Percentiles rank a stretch among this genome's conserved stretches.
Conservation (phyloP, 35 echinoderm and acorn worm genomes). For the Heliocidaris tuberculata region DNA sequence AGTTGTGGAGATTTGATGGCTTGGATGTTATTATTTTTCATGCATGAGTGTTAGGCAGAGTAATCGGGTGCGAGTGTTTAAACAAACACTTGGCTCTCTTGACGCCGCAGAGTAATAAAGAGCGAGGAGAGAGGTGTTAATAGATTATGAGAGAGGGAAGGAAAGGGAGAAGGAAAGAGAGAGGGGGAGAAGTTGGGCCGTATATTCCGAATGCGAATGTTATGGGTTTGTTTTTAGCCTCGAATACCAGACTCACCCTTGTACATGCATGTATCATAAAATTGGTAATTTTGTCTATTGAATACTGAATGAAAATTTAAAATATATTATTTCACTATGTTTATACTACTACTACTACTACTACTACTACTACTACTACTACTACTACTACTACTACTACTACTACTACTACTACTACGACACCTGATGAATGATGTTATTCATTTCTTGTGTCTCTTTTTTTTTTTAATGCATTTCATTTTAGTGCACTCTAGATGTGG, state of each 20-base stretch:
- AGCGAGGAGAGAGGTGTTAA: conserved; percentile 20
- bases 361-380: no score
- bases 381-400: no score
- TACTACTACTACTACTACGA: no score
- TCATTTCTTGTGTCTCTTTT: no score
- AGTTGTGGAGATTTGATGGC: background rate
- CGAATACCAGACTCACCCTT: background rate
- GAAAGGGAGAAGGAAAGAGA: background rate
- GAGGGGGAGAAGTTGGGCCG: background rate
- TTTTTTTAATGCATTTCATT: no score
- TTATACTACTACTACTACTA: no score
- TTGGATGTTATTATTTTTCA: background rate
- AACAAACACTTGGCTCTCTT: conserved; percentile 1
- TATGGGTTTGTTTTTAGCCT: background rate
- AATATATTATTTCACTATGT: no score
- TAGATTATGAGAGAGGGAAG: conserved; percentile 1
- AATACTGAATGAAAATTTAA: no score
- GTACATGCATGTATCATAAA: no score
- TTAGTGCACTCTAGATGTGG: no score
- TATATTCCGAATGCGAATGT: background rate
- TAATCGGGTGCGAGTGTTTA: conserved; percentile 9
- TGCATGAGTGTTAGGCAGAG: background rate
- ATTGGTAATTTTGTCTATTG: no score
- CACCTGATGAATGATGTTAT: no score
- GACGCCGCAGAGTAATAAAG: background rate